Base-by-base conservation (phyloP, 2,113 vertebrate species). In the Oostethus manadensis region DNA sequence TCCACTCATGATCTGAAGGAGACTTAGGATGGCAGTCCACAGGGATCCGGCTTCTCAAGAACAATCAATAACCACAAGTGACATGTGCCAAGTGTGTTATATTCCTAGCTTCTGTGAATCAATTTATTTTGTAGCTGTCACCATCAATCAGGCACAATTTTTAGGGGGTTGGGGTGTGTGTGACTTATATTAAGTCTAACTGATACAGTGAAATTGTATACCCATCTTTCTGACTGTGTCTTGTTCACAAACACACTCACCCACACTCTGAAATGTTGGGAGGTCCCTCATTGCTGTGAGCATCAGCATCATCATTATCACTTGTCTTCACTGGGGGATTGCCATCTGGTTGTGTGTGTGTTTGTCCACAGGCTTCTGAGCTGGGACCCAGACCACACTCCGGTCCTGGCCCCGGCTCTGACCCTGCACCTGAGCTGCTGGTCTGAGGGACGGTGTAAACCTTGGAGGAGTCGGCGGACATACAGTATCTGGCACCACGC, bases 391-490 rank as follows among this genome's bases (percentile, higher is more conserved):
- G 65, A 9, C 0, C 80, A 17, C 82, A 45, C 26, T 47, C 80
- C 51, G 64, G 73, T 9, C 0, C 82, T 49, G 15, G 71, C 66
- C 67, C 90, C 85, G 0, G 81, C 17, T 0, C 77, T 65, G 18
- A 57, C 22, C 83, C 91, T 1, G 90, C 60, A 44, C 85, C 83
- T 71, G 90, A 91, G 20, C 89, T 90, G 66, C 84, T 82, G 22
- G 81, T 75, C 81, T 95, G 93, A 0, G 94, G 90, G 70, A 95
- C 90, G 80, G 95, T 96, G 76, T 94, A 94, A 70, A 93, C 93
- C 87, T 92, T 94, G 87, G 94, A 94, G 15, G 91, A 91, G 85
- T 97, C 94, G 76, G 95, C 87, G 17, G 93, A 95, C 35, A 93
- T 88, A 38, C 87, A 91, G 76, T 84, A 88, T 73, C 94, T 91